These are phyloP conservation scores for Macrobrachium rosenbergii DNA, from an alignment of 1,140 invertebrate species.

Conservation along the genomic window DNA sequence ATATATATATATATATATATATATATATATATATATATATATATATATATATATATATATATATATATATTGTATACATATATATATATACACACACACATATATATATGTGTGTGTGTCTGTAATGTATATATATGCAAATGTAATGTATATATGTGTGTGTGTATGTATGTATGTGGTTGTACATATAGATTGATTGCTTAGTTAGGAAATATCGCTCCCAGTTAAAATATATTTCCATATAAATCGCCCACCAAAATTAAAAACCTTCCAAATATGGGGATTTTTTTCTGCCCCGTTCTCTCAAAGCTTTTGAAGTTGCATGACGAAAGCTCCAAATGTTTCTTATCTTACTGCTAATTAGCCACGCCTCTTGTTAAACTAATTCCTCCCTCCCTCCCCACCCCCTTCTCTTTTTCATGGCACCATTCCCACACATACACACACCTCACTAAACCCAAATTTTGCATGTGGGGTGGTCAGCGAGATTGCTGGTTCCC, in stretches of 20 bases:
- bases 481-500: no score
- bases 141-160: background rate
- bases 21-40: conserved; percentile 20
- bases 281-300: background rate
- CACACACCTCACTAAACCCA: background rate
- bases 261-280: background rate
- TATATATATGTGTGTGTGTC: background rate
- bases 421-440: background rate
- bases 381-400: background rate
- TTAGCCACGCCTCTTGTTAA: background rate
- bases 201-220: background rate
- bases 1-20: conserved; percentile 22
- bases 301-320: background rate
- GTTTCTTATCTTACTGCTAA: background rate
- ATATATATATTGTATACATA: conserved; percentile 33
- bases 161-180: background rate
- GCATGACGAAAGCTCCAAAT: background rate
- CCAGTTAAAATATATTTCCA: background rate
- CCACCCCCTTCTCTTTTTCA: background rate
- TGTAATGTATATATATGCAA: conserved; percentile 5
- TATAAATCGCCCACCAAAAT: background rate
- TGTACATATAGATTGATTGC: no score
- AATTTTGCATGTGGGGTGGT: background rate
- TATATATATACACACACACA: conserved; percentile 9
- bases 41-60: conserved; percentile 12